These are phyloP conservation scores for Drosophila formosana DNA, from an alignment of 2,888 invertebrate genomes.

Conservation along the genomic window DNA sequence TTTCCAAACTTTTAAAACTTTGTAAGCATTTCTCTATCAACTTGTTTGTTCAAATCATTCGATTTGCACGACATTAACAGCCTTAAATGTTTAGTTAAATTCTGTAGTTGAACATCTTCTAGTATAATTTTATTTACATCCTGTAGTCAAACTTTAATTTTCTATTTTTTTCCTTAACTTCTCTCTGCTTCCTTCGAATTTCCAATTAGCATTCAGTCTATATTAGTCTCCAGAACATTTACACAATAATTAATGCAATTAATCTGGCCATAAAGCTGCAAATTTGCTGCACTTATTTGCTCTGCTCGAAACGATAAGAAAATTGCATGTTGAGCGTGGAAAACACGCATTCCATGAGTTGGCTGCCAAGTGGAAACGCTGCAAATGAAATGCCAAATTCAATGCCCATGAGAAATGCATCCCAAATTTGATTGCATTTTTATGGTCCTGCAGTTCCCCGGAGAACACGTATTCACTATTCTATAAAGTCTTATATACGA, in stretches of 20 bases:
- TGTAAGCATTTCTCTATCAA: too few species aligned
- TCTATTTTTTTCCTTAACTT: neutral
- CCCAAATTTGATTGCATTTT: slow-evolving; percentile 57
- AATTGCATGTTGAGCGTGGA: slow-evolving; percentile 21
- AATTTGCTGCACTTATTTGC: slow-evolving; percentile 8
- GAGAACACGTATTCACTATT: neutral
- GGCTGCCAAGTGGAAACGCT: slow-evolving; percentile 8
- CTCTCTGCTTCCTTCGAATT: neutral
- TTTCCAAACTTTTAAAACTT: too few species aligned
- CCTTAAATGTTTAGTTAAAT: too few species aligned
- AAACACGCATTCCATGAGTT: slow-evolving; percentile 16
- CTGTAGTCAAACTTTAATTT: too few species aligned
- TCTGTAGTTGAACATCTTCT: neutral
- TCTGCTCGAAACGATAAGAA: slow-evolving; percentile 9
- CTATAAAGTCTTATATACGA: neutral
- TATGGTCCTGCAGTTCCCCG: slow-evolving; percentile 31
- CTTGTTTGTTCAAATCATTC: too few species aligned
- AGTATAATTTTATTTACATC: neutral
- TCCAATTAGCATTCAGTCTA: neutral
- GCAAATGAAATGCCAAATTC: slow-evolving; percentile 27
- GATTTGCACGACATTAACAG: too few species aligned
- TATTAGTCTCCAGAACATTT: neutral
- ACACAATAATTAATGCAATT: slow-evolving; percentile 1
- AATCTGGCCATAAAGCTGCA: slow-evolving; percentile 1
- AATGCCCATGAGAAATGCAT: slow-evolving; percentile 50